Evolutionary conservation across 2,888 invertebrate species (phyloP), one percentile per base, ranked within the genome.

Genomic region (Drosophila anceps): DNA sequence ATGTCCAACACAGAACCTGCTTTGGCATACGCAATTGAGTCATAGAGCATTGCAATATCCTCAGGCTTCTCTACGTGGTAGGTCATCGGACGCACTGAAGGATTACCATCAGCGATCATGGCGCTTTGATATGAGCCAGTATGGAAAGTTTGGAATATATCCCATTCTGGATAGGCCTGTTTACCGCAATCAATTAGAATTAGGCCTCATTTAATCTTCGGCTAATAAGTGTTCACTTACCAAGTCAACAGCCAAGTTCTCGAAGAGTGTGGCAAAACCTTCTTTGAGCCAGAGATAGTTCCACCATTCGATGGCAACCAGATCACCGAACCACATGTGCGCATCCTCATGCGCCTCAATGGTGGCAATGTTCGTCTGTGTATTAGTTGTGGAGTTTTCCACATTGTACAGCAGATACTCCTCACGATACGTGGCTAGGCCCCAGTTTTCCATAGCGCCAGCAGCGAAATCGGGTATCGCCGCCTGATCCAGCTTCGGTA

Each of bases 391-490:
- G 0, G 93, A 92, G 5, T 75, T 90, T 5, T 81, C 68, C 0
- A 79, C 67, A 61, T 91, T 91, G 63, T 90, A 93, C 10, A 93
- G 64, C 60, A 93, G 12, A 68, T 91, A 91, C 60, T 91, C 90
- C 76, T 93, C 93, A 3, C 92, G 91, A 59, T 93, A 93, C 4
- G 96, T 96, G 35, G 97, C 96, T 46, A 98, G 92, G 7, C 98
- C 98, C 98, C 98, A 98, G 91, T 98, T 98, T 91, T 98, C 98
- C 98, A 98, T 98, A 41, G 98, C 98, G 24, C 96, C 96, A 73
- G 96, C 95, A 31, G 95, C 94, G 88, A 98, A 97, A 83, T 97
- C 96, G 0, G 97, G 97, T 12, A 98, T 95, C 0, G 97, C 97
- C 2, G 96, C 96, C 96, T 98, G 96, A 91, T 98, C 98, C 84